phyloP scores from a whole-genome alignment of 2,888 invertebrate genomes.

The Coelinius sp. region DNA sequence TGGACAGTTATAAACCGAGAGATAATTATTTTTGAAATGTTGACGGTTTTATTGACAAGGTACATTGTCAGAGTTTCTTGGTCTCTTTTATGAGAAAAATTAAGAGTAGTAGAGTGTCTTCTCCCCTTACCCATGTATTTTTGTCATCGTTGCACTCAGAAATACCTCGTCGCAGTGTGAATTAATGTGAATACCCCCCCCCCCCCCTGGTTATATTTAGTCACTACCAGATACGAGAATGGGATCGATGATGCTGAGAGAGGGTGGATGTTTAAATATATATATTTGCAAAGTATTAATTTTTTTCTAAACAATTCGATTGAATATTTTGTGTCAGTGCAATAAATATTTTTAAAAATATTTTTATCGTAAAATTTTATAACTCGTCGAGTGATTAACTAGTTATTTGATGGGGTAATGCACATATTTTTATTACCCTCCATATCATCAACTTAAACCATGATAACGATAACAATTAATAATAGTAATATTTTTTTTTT shows the following conservation, averaged over 20 bases:
- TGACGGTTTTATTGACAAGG: background rate
- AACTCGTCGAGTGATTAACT: background rate
- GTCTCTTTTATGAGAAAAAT: background rate
- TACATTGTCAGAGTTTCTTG: background rate
- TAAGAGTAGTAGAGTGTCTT: background rate
- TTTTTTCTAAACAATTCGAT: background rate
- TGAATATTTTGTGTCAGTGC: too few species aligned
- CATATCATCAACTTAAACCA: background rate
- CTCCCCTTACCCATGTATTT: constrained; percentile 42
- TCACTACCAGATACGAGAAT: constrained; percentile 35
- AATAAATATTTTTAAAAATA: too few species aligned
- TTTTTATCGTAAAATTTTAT: background rate
- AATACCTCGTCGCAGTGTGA: constrained; percentile 47
- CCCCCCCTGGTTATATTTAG: constrained; percentile 47
- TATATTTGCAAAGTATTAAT: too few species aligned
- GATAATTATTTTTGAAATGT: background rate
- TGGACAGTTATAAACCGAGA: background rate
- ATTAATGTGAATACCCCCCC: constrained; percentile 46
- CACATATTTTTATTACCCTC: background rate
- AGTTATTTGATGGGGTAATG: background rate
- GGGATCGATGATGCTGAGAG: background rate
- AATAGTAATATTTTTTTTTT: background rate
- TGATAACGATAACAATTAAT: background rate
- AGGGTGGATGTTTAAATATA: background rate
- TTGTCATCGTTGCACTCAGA: constrained; percentile 45